A percentile compares a stretch with the other conserved stretches of the same genome.
Evolutionary conservation across 2,797 vertebrate species (phyloP).

Genomic region (Melanotaenia maccullochi): DNA sequence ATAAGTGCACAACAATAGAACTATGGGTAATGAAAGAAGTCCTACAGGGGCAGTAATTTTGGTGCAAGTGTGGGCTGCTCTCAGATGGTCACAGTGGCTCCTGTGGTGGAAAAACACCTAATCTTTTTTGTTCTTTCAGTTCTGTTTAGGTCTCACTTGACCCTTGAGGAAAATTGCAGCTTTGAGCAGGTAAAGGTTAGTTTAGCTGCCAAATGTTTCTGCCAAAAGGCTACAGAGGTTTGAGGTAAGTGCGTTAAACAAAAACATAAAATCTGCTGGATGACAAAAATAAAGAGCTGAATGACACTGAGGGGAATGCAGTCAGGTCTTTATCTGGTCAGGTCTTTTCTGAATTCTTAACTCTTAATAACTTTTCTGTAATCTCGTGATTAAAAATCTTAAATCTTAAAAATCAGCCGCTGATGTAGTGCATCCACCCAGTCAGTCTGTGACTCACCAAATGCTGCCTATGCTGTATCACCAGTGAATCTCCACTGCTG

Average conservation of each 20-base stretch:
- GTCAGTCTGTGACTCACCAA: slow-evolving; percentile 62
- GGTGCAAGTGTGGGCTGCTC: neutral
- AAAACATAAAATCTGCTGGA: neutral
- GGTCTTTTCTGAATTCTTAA: slow-evolving; percentile 18
- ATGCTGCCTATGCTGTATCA: slow-evolving; percentile 51
- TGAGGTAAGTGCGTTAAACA: neutral
- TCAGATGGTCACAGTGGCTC: neutral
- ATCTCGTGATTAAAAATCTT: slow-evolving; percentile 21
- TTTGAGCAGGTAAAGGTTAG: neutral
- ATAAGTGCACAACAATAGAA: neutral
- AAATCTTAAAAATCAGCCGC: slow-evolving; percentile 36
- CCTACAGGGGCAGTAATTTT: neutral
- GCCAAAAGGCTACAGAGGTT: neutral
- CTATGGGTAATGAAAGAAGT: neutral
- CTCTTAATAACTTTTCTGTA: slow-evolving; percentile 23
- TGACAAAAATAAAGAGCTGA: too few relatives aligned
- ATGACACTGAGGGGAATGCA: neutral
- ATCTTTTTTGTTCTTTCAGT: neutral
- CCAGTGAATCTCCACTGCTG: slow-evolving; percentile 27
- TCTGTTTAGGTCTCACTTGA: neutral
- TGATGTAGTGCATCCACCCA: slow-evolving; percentile 49
- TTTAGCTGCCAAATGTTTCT: neutral
- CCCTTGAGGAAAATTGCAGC: neutral
- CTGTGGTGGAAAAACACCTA: neutral
- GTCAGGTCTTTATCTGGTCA: too few relatives aligned